phyloP scores from a whole-genome alignment of 2,113 vertebrate species.

The Sinosuthora webbiana region DNA sequence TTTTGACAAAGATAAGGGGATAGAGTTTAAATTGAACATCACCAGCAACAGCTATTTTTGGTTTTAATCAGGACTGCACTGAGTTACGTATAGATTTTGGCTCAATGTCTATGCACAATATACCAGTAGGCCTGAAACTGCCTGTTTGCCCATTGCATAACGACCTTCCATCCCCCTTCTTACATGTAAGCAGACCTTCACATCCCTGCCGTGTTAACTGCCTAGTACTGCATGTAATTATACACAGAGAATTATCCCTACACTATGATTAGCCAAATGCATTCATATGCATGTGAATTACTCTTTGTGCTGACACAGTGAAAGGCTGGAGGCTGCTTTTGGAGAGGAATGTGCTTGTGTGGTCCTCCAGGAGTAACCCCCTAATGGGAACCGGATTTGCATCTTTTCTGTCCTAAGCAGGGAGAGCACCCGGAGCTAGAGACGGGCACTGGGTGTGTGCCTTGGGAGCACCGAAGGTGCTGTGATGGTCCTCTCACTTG shows the following conservation, averaged over 20 bases:
- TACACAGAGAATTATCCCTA: conserved; percentile 60
- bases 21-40: not conserved
- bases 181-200: conserved; percentile 17
- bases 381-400: not conserved
- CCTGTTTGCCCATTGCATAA: conserved; percentile 12
- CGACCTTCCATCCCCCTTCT: not conserved
- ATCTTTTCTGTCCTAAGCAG: not conserved
- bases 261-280: conserved; percentile 67
- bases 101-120: not conserved
- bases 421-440: not conserved
- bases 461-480: not conserved
- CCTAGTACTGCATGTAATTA: conserved; percentile 62
- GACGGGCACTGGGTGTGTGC: fast-evolving
- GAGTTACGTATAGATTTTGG: not conserved
- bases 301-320: conserved; percentile 59
- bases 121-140: conserved; percentile 38
- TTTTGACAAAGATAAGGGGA: not conserved
- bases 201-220: conserved; percentile 57
- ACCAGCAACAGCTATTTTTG: not conserved
- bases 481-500: not conserved
- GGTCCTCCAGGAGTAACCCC: conserved; percentile 3
- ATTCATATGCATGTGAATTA: conserved; percentile 61
- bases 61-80: not conserved
- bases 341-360: conserved; percentile 51
- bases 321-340: conserved; percentile 51